Evolutionary conservation across 2,113 vertebrate species (phyloP), one percentile per base, ranked within the genome.

Genomic region (Aegithalos caudatus): DNA sequence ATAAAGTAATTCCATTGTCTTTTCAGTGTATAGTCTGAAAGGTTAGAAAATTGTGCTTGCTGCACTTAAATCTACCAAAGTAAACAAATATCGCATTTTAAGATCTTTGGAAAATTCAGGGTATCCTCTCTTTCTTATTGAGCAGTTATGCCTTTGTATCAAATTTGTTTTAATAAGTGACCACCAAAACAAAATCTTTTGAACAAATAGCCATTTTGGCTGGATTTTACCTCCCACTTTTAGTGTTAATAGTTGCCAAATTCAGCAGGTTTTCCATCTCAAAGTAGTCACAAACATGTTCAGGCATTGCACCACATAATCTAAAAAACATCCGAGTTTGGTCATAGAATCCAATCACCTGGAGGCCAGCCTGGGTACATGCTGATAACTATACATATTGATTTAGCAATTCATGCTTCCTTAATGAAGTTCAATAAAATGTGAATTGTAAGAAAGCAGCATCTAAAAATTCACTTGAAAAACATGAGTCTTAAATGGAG

Each of bases 391-490:
- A 83, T 51, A 35, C 4, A 3, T 70, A 47, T 5, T 70, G 54
- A 40, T 38, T 98, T 98, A 98, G 96, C 95, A 97, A 97, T 98
- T 98, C 97, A 97, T 98, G 97, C 97, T 98, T 98, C 97, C 88
- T 92, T 98, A 98, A 98, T 98, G 95, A 98, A 94, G 94, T 98
- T 98, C 97, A 99, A 98, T 98, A 95, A 99, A 98, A 98, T 97
- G 54, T 97, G 90, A 97, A 98, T 96, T 98, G 95, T 95, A 95
- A 95, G 92, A 73, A 84, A 97, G 94, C 90, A 71, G 69, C 65
- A 83, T 97, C 90, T 94, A 91, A 97, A 92, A 94, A 88, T 88
- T 92, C 71, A 74, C 56, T 93, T 84, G 58, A 90, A 73, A 86
- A 88, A 48, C 10, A 1, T 14, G 31, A 28, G 7, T 47, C 27